phyloP scores from a whole-genome alignment of 2,113 vertebrate genomes.

The Cyanoramphus novaezelandiae region DNA sequence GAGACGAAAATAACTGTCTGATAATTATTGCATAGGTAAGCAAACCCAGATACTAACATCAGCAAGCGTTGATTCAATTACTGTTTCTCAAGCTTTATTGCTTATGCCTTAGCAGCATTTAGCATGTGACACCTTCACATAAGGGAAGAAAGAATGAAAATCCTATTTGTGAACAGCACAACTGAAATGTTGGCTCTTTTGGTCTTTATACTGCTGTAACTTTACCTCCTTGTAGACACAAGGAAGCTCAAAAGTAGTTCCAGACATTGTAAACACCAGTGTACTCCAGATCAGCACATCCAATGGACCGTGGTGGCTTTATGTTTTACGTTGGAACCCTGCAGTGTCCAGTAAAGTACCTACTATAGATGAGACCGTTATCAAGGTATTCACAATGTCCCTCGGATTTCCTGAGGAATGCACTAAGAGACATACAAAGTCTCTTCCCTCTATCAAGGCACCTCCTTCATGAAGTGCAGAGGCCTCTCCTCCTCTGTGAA shows the following conservation, averaged over 20 bases:
- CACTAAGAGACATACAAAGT: background rate
- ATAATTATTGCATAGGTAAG: background rate
- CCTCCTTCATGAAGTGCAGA: background rate
- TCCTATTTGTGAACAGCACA: background rate
- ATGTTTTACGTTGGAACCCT: background rate
- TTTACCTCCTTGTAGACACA: background rate
- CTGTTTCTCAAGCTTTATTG: background rate
- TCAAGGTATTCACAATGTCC: background rate
- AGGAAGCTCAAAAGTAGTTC: background rate
- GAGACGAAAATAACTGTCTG: background rate
- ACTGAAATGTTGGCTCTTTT: background rate
- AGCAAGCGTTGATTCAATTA: background rate
- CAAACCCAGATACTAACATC: background rate
- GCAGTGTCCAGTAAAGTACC: background rate
- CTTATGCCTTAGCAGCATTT: background rate
- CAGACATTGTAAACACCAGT: background rate
- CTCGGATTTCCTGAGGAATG: background rate
- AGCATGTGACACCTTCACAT: background rate
- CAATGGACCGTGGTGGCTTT: background rate
- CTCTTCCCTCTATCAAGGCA: background rate
- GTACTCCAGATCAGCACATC: background rate
- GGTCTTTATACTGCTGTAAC: background rate
- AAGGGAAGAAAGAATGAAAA: background rate
- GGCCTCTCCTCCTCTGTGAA: background rate
- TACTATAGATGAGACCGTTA: background rate